A percentile compares a stretch with the other conserved stretches of the same genome.
Conservation (phyloP, 2,113 vertebrate species). For the Polypterus senegalus region DNA sequence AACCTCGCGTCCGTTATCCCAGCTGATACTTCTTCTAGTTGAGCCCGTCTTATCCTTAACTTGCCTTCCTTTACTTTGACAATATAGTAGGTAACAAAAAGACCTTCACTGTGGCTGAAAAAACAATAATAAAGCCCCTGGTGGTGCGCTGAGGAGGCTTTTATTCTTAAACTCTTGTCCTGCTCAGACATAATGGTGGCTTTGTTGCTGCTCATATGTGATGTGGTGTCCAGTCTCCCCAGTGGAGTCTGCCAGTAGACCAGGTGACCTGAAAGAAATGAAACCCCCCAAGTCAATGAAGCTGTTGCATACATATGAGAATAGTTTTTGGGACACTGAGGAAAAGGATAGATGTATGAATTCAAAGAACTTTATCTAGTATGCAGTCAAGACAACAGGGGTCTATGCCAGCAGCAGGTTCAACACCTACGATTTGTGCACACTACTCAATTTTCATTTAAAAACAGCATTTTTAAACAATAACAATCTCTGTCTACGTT, state of each 20-base stretch:
- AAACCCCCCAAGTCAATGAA: background rate
- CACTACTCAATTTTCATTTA: too few species aligned
- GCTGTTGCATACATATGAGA: too few species aligned
- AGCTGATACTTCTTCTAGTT: background rate
- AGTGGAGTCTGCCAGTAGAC: constrained; percentile 50
- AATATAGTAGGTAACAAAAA: constrained; percentile 26
- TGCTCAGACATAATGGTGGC: constrained; percentile 19
- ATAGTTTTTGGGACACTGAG: too few species aligned
- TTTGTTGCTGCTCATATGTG: constrained; percentile 8
- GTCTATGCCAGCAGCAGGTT: too few species aligned
- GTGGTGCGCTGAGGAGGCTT: constrained; percentile 26
- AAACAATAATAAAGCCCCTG: constrained; percentile 48
- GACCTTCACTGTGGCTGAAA: constrained; percentile 18
- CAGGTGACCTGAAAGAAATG: constrained; percentile 21
- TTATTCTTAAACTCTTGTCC: constrained; percentile 35
- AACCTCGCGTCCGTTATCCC: constrained; percentile 23
- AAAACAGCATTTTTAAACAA: too few species aligned
- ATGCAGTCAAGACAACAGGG: too few species aligned
- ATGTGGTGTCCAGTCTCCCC: constrained; percentile 24
- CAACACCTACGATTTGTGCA: too few species aligned
- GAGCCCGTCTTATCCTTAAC: background rate
- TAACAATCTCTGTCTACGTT: too few species aligned
- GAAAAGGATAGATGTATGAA: too few species aligned
- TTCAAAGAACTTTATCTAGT: too few species aligned
- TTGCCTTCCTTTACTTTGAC: constrained; percentile 2